Percentiles rank a stretch among this genome's conserved stretches.
These are phyloP conservation scores for Kradibia gibbosae DNA, from an alignment of 1,140 invertebrate species.

Conservation along the genomic window DNA sequence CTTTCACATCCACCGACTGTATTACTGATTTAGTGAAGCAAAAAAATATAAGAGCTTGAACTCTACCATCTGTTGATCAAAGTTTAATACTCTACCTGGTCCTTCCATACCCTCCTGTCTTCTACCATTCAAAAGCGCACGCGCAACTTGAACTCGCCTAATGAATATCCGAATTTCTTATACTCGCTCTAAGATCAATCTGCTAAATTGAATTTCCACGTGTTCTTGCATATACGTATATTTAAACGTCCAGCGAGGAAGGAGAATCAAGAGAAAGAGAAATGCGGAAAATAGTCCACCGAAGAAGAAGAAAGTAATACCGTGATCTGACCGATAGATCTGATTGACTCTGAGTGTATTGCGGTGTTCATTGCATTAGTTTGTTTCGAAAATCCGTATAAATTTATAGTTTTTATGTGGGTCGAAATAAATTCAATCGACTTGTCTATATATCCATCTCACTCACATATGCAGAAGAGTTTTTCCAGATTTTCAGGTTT, in stretches of 20 bases:
- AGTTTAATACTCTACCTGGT: conserved; percentile 8
- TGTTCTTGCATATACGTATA: conserved; percentile 1
- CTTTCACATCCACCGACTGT: not conserved
- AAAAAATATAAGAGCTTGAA: not conserved
- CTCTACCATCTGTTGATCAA: conserved; percentile 38
- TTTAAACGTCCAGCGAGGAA: conserved; percentile 14
- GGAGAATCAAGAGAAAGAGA: conserved; percentile 2
- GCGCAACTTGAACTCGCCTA: not conserved
- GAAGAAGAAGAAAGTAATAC: conserved; percentile 39
- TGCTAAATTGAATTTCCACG: conserved; percentile 37
- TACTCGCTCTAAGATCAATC: conserved; percentile 42
- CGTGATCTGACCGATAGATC: conserved; percentile 26
- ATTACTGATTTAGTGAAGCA: not conserved
- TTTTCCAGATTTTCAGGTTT: not conserved
- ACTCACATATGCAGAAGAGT: not conserved
- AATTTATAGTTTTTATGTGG: conserved; percentile 37
- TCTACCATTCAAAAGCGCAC: not conserved
- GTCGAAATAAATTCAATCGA: conserved; percentile 39
- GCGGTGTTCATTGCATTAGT: conserved; percentile 6
- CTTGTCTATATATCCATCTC: not conserved
- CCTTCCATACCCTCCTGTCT: not conserved
- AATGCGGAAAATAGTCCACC: conserved; percentile 9
- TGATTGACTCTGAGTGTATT: conserved; percentile 12
- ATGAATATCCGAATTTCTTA: conserved; percentile 40
- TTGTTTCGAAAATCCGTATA: conserved; percentile 27